A percentile compares a stretch with the other conserved stretches of the same genome.
Evolutionary conservation across 2,113 vertebrate genomes (phyloP).

Genomic region (Callipepla squamata): DNA sequence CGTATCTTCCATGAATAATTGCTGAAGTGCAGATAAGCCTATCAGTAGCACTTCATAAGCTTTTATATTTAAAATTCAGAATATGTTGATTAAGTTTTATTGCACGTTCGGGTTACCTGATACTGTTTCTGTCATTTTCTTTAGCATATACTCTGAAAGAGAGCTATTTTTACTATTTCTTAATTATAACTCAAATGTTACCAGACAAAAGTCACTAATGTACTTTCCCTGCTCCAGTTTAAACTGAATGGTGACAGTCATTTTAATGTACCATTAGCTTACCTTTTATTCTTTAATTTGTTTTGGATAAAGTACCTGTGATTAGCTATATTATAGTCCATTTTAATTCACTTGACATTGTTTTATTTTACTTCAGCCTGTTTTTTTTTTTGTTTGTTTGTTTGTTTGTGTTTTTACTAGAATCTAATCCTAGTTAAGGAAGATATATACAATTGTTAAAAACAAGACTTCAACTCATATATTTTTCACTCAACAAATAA

Average conservation of each 20-base stretch:
- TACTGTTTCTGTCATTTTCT: neutral
- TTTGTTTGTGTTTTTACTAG: neutral
- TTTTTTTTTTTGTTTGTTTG: neutral
- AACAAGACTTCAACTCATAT: neutral
- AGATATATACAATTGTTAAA: neutral
- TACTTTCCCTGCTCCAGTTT: neutral
- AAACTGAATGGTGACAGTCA: neutral
- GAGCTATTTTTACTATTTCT: neutral
- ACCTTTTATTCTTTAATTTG: neutral
- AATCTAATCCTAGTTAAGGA: neutral
- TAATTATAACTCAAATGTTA: neutral
- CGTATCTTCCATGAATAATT: neutral
- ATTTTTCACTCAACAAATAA: neutral
- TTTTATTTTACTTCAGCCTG: neutral
- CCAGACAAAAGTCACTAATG: neutral
- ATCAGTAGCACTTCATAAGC: neutral
- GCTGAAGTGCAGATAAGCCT: neutral
- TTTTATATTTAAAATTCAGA: conserved; percentile 18
- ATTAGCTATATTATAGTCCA: neutral
- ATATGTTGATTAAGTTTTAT: neutral
- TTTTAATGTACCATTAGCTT: neutral
- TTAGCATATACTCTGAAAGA: neutral
- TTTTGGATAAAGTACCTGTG: neutral
- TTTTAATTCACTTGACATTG: neutral
- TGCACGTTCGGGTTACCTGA: neutral